Conservation (phyloP, 2,797 vertebrate genomes). For the Chiroxiphia lanceolata region DNA sequence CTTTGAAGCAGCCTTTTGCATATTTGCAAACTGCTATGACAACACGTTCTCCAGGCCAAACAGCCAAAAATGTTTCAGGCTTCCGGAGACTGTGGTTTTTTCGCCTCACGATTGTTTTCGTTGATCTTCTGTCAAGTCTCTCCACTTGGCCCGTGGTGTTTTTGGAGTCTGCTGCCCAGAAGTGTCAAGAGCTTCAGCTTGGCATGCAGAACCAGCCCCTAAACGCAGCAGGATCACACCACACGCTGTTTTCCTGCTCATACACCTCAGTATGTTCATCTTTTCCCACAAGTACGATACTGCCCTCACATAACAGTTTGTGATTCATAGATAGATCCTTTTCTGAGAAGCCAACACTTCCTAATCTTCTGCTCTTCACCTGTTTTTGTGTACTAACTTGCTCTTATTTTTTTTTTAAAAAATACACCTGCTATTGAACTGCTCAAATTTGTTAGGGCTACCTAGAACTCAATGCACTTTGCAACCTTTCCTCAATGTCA, state of each 20-base stretch:
- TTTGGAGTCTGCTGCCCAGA: not conserved
- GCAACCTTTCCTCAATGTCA: not conserved
- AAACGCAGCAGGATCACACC: not conserved
- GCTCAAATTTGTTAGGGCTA: not conserved
- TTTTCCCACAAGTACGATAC: not conserved
- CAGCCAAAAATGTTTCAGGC: not conserved
- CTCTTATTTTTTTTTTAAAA: not conserved
- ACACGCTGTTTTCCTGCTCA: not conserved
- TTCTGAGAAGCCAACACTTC: not conserved
- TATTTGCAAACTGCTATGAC: not conserved
- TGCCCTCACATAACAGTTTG: not conserved
- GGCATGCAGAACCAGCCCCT: not conserved
- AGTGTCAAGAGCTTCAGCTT: not conserved
- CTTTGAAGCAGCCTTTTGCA: not conserved
- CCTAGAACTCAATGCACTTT: not conserved
- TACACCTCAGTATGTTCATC: not conserved
- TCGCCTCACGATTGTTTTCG: not conserved
- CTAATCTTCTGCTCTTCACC: not conserved
- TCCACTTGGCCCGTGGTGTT: rapidly evolving
- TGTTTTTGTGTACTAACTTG: not conserved
- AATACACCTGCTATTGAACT: not conserved
- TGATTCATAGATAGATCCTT: not conserved
- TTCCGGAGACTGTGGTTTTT: not conserved
- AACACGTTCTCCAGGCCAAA: not conserved
- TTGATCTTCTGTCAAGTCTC: not conserved